Base-by-base conservation (phyloP, 1,140 invertebrate genomes). In the Helicoverpa armigera region DNA sequence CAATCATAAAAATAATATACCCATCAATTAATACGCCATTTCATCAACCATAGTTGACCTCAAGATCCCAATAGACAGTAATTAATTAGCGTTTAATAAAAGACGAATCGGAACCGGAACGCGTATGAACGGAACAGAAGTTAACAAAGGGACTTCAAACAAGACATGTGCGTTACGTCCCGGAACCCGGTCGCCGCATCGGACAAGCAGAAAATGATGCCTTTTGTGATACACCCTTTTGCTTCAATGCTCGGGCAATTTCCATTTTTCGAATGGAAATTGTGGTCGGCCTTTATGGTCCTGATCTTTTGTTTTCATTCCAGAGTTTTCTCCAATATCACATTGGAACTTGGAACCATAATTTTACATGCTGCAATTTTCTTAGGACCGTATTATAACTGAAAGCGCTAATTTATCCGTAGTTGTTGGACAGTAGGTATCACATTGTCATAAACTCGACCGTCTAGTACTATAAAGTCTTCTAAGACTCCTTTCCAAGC, bases 151-250 rank as follows among this genome's bases (percentile, higher is more conserved):
- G n/a, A 16, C 14, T 11, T 50, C 65, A 69, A 23, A 80, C 53
- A 35, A 67, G 13, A 81, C 2, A 75, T 12, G 50, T 56, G 18
- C 10, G 9, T 50, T 18, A 50, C 43, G 18, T 69, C 16, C 16
- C 43, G 65, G 43, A 50, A 51, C 16, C 7, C 10, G 4, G 0
- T 43, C 65, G 43, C 35, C 35, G 9, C 35, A 43, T 14, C 43
- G 5, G 43, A 50, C 65, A 23, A 43, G 35, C 65, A 69, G 65
- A 69, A 69, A 69, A 69, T 50, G 43, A 69, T 69, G 18, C 43
- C 65, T 69, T 67, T 69, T 69, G 65, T 69, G 43, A 61, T 61
- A 29, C 43, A 5, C 16, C 43, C 43, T 69, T 67, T 69, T 50
- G 43, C 48, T 23, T 69, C n/a, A n/a, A 18, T 69, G 65, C 10